Evolutionary conservation across 2,888 invertebrate genomes (phyloP), one percentile per base, ranked within the genome.

Genomic region (Dioctria rufipes): DNA sequence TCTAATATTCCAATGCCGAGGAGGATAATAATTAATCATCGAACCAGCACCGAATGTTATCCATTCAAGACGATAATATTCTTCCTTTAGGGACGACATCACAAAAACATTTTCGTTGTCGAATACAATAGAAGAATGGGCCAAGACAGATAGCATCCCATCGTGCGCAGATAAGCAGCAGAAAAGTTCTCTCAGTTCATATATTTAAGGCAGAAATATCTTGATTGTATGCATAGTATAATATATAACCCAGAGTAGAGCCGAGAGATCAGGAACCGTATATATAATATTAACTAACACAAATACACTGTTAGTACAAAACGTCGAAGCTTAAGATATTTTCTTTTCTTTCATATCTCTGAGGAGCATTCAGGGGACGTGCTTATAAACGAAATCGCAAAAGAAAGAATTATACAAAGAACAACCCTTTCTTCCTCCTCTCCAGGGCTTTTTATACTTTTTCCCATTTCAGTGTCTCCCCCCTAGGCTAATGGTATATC

Each of bases 31-130:
- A 46, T 46, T 46, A 46, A 46, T 46, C 46, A 46, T 46, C 46
- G 46, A 46, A 46, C 46, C 8, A 46, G 8, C 8, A 8, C 46
- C 46, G 46, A 46, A 46, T 6, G 5, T 46, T 8, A 46, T 46
- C 46, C 46, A 46, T 46, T 46, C 46, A 46, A 46, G 46, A 46
- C 46, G 46, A 46, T 46, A 46, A 46, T 46, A 46, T 46, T 46
- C 46, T 46, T 46, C 46, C 46, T 46, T 46, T 25, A 25, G 25
- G 25, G 46, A 8, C 46, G 46, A 46, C 46, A 8, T 46, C 71
- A 71, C 54, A 71, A 71, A 71, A 71, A 71, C 71, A 51, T 71
- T 71, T 71, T 71, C 71, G 71, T 54, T 71, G 71, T 71, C 71
- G 71, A 51, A 71, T 54, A 71, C 71, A 71, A 71, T 71, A 46